Base-by-base conservation (phyloP, 1,140 invertebrate species). In the Meloidogyne hapla region DNA sequence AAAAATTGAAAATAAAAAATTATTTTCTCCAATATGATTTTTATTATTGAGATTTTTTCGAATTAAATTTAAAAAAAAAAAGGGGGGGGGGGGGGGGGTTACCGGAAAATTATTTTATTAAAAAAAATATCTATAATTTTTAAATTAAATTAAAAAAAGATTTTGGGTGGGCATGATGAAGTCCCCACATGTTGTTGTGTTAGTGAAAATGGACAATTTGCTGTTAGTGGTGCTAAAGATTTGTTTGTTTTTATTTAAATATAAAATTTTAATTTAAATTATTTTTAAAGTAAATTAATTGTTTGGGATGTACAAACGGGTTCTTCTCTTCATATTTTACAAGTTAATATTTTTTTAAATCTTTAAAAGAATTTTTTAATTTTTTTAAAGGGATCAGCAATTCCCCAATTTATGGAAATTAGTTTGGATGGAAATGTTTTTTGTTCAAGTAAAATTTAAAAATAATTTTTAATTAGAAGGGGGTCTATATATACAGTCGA, bases 161-260 rank as follows among this genome's bases (percentile, higher is more conserved):
- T 79, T 38, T 74, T 83, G 66, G 82, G 84, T 25, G 82, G 82
- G 4, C 82, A 83, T 66, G 83, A 84, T 21, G 83, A 81, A 8
- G 70, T 65, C n/a, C 79, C 83, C 1, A 76, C 67, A 1, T 83
- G 82, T 66, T 84, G 83, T 70, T 74, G 77, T 21, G 67, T 83
- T 21, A 62, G 71, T 33, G 80, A 83, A 33, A 79, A 83, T 69
- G 83, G 75, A 13, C 62, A 77, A 66, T 61, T 67, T 18, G 80
- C 83, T 21, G 74, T 75, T 63, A 83, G 48, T 56, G 48, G 48
- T n/a, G 48, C 48, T n/a, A 56, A 56, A 56, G 48, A 56, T 56
- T 33, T 28, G 26, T 26, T 61, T 6, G 48, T 64, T 10, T 23
- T 18, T 23, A 6, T 42, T 40, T 40, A n/a, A 6, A 8, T 26